Conservation (phyloP, 2,888 invertebrate genomes). For the Drosophila pegasa region DNA sequence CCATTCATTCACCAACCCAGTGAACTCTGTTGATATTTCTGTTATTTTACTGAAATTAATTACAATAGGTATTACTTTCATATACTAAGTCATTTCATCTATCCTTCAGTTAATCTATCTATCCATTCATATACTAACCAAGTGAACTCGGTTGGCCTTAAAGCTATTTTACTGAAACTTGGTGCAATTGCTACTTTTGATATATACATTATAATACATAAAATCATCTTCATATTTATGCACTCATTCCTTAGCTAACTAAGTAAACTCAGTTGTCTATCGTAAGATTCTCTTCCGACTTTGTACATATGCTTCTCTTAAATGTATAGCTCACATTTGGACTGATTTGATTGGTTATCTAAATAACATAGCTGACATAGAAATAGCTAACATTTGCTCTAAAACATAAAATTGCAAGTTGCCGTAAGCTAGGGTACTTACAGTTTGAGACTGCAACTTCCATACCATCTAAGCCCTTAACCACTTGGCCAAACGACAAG, state of each 20-base stretch:
- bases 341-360: neutral
- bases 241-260: neutral
- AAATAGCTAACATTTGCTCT: no score
- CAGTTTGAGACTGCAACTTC: neutral
- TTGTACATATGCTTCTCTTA: neutral
- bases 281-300: neutral
- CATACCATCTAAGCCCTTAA: constrained; percentile 11
- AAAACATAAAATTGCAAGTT: no score
- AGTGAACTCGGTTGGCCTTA: neutral
- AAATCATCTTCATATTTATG: no score
- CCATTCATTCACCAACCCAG: neutral
- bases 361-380: neutral
- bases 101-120: neutral
- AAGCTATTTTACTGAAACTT: neutral
- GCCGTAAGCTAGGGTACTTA: neutral
- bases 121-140: neutral
- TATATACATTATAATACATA: neutral
- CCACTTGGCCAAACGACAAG: constrained; percentile 41
- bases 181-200: neutral
- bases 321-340: no score
- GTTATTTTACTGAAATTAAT: neutral
- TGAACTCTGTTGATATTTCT: neutral
- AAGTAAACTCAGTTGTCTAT: neutral
- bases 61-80: neutral
- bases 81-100: neutral